Conservation (phyloP, 2,113 vertebrate genomes). For the Octodon degus region DNA sequence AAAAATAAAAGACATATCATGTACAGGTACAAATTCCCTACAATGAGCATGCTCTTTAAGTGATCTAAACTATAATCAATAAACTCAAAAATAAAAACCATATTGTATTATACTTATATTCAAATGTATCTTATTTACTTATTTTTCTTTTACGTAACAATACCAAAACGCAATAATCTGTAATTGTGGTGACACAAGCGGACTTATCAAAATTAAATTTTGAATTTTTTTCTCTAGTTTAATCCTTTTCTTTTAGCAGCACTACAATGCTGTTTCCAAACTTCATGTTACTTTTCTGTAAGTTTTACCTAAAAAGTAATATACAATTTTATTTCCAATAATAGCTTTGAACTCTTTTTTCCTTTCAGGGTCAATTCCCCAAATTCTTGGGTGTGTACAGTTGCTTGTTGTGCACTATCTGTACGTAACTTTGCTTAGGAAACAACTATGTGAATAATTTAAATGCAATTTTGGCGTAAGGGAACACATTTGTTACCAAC, state of each 20-base stretch:
- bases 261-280: not conserved
- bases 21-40: too few relatives aligned
- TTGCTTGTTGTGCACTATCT: too few relatives aligned
- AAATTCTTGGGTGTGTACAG: not conserved
- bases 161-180: not conserved
- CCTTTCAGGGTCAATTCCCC: not conserved
- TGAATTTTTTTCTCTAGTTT: not conserved
- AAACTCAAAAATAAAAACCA: not conserved
- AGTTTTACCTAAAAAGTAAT: not conserved
- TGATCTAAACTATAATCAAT: too few relatives aligned
- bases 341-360: conserved; percentile 30
- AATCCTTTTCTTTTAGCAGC: not conserved
- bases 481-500: too few relatives aligned
- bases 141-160: conserved; percentile 24
- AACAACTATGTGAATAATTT: too few relatives aligned
- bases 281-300: not conserved
- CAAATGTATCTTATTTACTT: not conserved
- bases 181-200: not conserved
- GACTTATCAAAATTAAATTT: not conserved
- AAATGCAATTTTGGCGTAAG: too few relatives aligned
- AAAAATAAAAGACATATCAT: too few relatives aligned
- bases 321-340: not conserved
- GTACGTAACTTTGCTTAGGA: too few relatives aligned
- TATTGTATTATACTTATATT: not conserved
- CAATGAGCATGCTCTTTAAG: too few relatives aligned